Evolutionary conservation across 2,113 vertebrate species (phyloP), one percentile per base, ranked within the genome.

Genomic region (Python bivittatus): DNA sequence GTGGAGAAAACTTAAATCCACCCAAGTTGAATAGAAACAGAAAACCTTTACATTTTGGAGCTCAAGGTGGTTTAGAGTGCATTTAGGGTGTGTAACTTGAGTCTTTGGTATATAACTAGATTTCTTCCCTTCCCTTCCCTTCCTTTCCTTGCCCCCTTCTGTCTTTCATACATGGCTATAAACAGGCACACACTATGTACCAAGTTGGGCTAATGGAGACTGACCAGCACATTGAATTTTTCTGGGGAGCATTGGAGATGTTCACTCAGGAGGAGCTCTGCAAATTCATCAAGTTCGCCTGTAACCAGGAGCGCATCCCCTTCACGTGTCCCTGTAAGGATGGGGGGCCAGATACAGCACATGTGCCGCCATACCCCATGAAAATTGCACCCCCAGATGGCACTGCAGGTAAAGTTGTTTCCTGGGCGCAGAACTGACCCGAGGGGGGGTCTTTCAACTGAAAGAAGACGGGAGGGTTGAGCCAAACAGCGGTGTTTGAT

Each of bases 151-250:
- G 52, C 29, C 1, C 27, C 11, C 3, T 56, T n/a, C 27, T 1
- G 1, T 29, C 56, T 33, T 13, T 33, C 17, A 27, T 27, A 33
- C 56, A 10, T 84, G 54, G 22, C 0, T 0, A 0, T 2, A 25
- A 27, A 1, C 68, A 99, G 99, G 99, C 99, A 84, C 99, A 99
- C 97, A 99, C 99, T 93, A 99, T 99, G 99, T 99, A 99, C 96
- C 99, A 99, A 96, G 99, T 99, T 93, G 99, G 99, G 4, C 97
- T 99, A 95, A 99, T 99, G 99, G 99, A 99, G 95, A 99, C 99
- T 0, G 99, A 99, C 94, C 99, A 99, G 96, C 99, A 99, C 97
- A 99, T 99, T 0, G 99, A 99, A 97, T 99, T 98, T 94, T 99
- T 99, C 98, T 99, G 99, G 99, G 98, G 98, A 0, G 99, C 99